phyloP scores from a whole-genome alignment of 2,113 vertebrate genomes.

The Sitta europaea region DNA sequence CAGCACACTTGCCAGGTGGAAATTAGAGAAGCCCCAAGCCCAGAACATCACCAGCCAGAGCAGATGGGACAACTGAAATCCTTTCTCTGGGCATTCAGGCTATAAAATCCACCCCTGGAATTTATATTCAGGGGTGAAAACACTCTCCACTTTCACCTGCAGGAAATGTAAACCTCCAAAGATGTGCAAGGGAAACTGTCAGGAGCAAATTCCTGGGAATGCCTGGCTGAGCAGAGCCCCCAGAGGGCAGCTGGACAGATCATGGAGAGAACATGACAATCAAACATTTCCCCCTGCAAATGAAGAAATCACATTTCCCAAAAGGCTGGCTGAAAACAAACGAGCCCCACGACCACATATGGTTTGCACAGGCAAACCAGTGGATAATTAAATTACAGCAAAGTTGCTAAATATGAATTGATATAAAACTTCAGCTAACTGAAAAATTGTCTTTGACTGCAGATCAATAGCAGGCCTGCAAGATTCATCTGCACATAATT shows the following conservation, averaged over 20 bases:
- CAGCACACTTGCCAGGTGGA: not conserved
- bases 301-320: not conserved
- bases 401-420: constrained; percentile 85
- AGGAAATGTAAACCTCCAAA: not conserved
- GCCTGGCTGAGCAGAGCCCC: not conserved
- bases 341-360: not conserved
- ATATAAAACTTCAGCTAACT: constrained; percentile 85
- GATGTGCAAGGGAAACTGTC: no score
- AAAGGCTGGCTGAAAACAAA: not conserved
- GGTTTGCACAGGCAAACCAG: constrained; percentile 59
- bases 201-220: not conserved
- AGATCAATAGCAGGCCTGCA: constrained; percentile 81
- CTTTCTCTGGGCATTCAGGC: not conserved
- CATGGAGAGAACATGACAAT: not conserved
- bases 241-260: not conserved
- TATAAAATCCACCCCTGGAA: not conserved
- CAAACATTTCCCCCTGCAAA: not conserved
- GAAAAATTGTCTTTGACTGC: constrained; percentile 88
- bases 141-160: fast-evolving
- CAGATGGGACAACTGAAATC: not conserved
- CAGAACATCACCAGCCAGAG: not conserved
- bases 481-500: constrained; percentile 90
- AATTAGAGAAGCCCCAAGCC: not conserved
- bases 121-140: not conserved
- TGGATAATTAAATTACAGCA: constrained; percentile 84